These are phyloP conservation scores for Aphelenchoides fujianensis DNA, from an alignment of 1,140 invertebrate genomes.

Conservation along the genomic window DNA sequence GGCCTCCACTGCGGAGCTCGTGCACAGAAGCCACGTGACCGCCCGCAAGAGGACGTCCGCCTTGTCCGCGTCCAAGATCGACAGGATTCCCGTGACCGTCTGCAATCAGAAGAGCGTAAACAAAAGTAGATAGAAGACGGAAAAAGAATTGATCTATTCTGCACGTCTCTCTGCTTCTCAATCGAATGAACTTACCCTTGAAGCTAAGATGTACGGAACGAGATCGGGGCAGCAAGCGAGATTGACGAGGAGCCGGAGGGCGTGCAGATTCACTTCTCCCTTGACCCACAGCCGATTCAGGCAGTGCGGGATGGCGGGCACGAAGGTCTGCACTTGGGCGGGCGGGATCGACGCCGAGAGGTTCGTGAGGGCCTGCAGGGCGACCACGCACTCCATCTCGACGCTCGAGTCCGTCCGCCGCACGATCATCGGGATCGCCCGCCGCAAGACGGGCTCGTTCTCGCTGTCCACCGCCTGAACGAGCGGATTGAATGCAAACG, in stretches of 20 bases:
- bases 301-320: slow-evolving; percentile 46
- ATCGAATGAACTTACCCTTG: slow-evolving; percentile 66
- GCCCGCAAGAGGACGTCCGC: slow-evolving; percentile 46
- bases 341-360: slow-evolving; percentile 42
- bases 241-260: slow-evolving; percentile 70
- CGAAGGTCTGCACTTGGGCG: slow-evolving; percentile 35
- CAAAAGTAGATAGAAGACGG: no score
- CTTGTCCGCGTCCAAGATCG: slow-evolving; percentile 53
- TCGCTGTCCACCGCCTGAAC: slow-evolving; percentile 43
- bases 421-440: slow-evolving; percentile 33
- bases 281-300: slow-evolving; percentile 44
- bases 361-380: slow-evolving; percentile 54
- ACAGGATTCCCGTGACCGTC: slow-evolving; percentile 43
- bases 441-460: slow-evolving; percentile 41
- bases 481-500: neutral
- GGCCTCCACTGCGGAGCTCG: slow-evolving; percentile 47
- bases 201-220: slow-evolving; percentile 69
- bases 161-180: neutral
- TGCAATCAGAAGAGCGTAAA: slow-evolving; percentile 37
- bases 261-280: slow-evolving; percentile 65
- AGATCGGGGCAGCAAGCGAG: slow-evolving; percentile 70
- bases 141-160: no score
- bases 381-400: slow-evolving; percentile 50
- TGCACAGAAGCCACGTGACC: slow-evolving; percentile 51
- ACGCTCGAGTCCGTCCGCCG: slow-evolving; percentile 37